A percentile compares a stretch with the other conserved stretches of the same genome.
Conservation (phyloP, 2,888 invertebrate genomes). For the Drosophila flavopinicola region DNA sequence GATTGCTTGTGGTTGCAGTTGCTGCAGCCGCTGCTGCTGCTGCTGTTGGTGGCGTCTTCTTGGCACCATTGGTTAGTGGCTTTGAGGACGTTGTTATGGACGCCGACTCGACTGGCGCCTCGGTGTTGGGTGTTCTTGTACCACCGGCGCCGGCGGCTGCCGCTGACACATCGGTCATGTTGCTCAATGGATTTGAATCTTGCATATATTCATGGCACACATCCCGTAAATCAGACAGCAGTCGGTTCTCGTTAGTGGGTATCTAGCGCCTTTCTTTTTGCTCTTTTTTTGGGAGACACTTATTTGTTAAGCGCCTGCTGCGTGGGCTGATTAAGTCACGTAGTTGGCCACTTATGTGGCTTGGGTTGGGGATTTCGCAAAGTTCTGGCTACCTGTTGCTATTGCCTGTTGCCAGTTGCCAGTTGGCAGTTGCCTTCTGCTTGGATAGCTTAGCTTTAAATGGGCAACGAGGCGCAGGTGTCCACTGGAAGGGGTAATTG, state of each 20-base stretch:
- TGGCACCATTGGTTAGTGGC: slow-evolving; percentile 75
- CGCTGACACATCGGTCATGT: slow-evolving; percentile 78
- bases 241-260: slow-evolving; percentile 32
- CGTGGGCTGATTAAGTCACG: slow-evolving; percentile 68
- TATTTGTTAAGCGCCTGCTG: slow-evolving; percentile 40
- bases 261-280: no score
- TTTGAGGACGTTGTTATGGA: slow-evolving; percentile 31
- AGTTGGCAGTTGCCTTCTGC: slow-evolving; percentile 3
- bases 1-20: slow-evolving; percentile 49
- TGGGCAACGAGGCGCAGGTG: slow-evolving; percentile 40
- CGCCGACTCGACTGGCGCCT: slow-evolving; percentile 41
- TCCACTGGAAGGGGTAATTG: slow-evolving; percentile 57
- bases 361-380: slow-evolving; percentile 10
- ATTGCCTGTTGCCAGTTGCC: slow-evolving; percentile 11
- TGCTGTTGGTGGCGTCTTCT: slow-evolving; percentile 34
- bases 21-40: slow-evolving; percentile 18
- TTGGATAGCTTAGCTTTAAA: slow-evolving; percentile 40
- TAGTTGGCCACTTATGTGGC: slow-evolving; percentile 54
- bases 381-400: slow-evolving; percentile 57
- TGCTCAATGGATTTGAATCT: slow-evolving; percentile 41
- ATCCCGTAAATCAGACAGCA: slow-evolving; percentile 16
- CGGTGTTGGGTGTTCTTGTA: slow-evolving; percentile 35
- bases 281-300: no score
- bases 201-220: slow-evolving; percentile 48
- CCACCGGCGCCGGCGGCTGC: slow-evolving; percentile 51